Percentiles rank a stretch among this genome's conserved stretches.
Evolutionary conservation across 2,113 vertebrate genomes (phyloP).

Genomic region (Nicator chloris): DNA sequence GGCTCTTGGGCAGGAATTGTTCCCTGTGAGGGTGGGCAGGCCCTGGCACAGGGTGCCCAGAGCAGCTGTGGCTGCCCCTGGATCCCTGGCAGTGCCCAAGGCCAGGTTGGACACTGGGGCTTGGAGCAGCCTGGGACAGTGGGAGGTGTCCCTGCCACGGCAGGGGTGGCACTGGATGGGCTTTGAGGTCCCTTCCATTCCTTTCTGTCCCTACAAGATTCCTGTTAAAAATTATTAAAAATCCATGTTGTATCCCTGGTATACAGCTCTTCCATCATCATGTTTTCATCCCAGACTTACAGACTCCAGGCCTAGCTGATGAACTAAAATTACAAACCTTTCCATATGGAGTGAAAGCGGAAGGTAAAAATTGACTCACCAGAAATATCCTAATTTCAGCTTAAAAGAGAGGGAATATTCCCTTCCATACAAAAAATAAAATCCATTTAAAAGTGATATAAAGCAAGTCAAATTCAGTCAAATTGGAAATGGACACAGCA

Average conservation of each 20-base stretch:
- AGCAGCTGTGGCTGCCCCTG: background rate
- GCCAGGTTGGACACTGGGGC: background rate
- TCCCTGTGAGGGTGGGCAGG: background rate
- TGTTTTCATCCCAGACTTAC: background rate
- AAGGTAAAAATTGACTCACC: background rate
- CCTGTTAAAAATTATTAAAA: background rate
- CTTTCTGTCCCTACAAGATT: background rate
- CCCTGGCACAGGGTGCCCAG: background rate
- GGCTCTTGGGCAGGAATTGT: background rate
- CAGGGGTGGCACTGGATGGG: rapidly evolving
- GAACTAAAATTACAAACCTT: background rate
- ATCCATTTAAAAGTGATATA: background rate
- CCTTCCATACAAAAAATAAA: background rate
- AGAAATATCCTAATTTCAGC: background rate
- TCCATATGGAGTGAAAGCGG: background rate
- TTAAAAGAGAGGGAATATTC: background rate
- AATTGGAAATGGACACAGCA: background rate
- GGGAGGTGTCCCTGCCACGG: background rate
- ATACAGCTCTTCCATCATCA: background rate
- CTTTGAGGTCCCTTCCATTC: background rate
- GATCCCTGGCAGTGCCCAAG: background rate
- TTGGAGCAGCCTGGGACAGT: background rate
- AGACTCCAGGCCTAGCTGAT: background rate
- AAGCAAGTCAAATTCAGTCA: background rate
- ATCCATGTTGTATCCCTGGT: background rate